phyloP scores from a whole-genome alignment of 2,113 vertebrate genomes.

The Syngnathoides biaculeatus region DNA sequence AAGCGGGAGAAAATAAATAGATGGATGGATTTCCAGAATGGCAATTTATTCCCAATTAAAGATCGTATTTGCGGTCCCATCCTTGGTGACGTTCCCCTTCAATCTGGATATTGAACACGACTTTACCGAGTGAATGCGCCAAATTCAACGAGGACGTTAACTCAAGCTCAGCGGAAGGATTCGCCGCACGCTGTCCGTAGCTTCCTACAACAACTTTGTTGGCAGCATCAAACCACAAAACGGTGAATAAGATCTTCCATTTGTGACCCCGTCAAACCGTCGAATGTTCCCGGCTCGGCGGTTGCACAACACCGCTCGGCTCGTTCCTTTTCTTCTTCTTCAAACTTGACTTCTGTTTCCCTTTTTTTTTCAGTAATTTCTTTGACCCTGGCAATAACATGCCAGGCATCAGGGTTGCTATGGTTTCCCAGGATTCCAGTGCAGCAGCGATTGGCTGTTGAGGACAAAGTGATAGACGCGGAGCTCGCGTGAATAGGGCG shows the following conservation, averaged over 20 bases:
- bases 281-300: constrained; percentile 28
- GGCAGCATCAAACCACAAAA: constrained; percentile 3
- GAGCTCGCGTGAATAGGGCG: constrained; percentile 52
- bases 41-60: background rate
- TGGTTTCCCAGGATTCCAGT: constrained; percentile 59
- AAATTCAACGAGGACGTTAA: background rate
- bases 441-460: constrained; percentile 56
- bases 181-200: background rate
- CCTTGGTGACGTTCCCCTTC: background rate
- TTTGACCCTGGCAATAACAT: constrained; percentile 56
- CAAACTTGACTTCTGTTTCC: constrained; percentile 58
- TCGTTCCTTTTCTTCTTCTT: constrained; percentile 23
- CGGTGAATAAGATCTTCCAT: constrained; percentile 15
- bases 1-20: no score
- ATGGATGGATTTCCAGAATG: no score
- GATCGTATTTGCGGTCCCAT: background rate
- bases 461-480: constrained; percentile 44
- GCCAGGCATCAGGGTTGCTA: constrained; percentile 64
- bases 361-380: constrained; percentile 45
- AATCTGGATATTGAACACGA: background rate
- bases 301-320: background rate
- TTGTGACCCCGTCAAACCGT: constrained; percentile 22
- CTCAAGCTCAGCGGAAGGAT: background rate
- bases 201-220: constrained; percentile 5
- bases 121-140: background rate